phyloP scores from a whole-genome alignment of 2,113 vertebrate species.

The Semnopithecus entellus region DNA sequence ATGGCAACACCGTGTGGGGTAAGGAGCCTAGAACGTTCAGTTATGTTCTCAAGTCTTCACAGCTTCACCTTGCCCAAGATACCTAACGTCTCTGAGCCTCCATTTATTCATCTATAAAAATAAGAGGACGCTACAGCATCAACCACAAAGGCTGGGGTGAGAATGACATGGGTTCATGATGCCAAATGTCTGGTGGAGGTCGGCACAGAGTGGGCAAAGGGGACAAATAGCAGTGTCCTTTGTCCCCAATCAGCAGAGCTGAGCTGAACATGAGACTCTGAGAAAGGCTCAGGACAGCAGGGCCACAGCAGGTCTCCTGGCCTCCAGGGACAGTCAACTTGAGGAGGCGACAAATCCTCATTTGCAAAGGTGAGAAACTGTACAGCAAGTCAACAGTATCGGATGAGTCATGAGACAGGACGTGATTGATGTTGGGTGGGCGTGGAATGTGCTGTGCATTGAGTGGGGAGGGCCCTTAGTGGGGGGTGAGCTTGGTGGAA shows the following conservation, averaged over 20 bases:
- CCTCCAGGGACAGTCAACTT: not conserved
- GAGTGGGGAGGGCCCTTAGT: not conserved
- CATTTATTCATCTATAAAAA: not conserved
- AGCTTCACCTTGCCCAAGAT: not conserved
- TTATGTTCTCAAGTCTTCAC: not conserved
- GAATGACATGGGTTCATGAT: fast-evolving
- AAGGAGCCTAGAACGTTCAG: not conserved
- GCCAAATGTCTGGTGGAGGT: not conserved
- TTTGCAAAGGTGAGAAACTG: not conserved
- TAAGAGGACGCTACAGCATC: not conserved
- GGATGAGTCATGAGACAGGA: not conserved
- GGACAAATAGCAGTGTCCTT: not conserved
- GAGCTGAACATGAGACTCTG: not conserved
- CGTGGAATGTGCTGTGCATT: fast-evolving
- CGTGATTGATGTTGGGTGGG: fast-evolving
- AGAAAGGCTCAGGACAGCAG: not conserved
- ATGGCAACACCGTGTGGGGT: fast-evolving
- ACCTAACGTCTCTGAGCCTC: not conserved
- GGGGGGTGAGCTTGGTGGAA: not conserved
- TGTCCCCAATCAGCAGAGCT: not conserved
- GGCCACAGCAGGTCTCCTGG: fast-evolving
- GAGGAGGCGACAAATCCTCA: not conserved
- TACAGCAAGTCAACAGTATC: not conserved
- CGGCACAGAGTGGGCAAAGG: not conserved
- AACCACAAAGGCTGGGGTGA: not conserved